Evolutionary conservation across 2,113 vertebrate genomes (phyloP).

Genomic region (Nibea albiflora): DNA sequence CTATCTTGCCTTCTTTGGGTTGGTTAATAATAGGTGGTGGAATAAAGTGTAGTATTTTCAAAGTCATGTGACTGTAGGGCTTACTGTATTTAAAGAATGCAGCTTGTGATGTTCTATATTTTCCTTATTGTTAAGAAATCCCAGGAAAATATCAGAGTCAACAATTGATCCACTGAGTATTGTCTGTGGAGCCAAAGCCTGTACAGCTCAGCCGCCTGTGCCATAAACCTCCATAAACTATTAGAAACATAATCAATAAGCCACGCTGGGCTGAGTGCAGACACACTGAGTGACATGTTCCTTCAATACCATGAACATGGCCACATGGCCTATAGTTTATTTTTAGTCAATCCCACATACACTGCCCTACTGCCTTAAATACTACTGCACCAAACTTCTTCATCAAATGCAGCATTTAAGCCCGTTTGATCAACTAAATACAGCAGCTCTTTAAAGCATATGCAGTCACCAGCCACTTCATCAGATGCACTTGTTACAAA

Average conservation of each 20-base stretch:
- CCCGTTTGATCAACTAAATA: neutral
- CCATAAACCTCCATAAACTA: neutral
- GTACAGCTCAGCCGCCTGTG: neutral
- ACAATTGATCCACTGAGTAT: neutral
- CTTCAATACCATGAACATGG: neutral
- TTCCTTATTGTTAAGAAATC: neutral
- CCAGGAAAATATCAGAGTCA: neutral
- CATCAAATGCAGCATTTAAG: neutral
- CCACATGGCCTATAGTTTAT: neutral
- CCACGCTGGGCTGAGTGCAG: neutral
- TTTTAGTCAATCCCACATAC: conserved; percentile 1
- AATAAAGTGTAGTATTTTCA: neutral
- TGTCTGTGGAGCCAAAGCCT: neutral
- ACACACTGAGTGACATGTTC: neutral
- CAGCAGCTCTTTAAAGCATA: neutral
- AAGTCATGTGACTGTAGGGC: neutral
- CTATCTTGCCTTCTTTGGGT: neutral
- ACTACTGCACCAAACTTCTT: neutral
- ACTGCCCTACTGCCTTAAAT: neutral
- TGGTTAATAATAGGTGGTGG: neutral
- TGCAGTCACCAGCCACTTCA: too few species aligned
- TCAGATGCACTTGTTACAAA: too few species aligned
- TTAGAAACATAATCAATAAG: conserved; percentile 4
- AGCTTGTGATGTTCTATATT: too few species aligned
- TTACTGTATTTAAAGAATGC: neutral